Percentiles rank a stretch among this genome's conserved stretches.
Conservation (phyloP, 2,888 invertebrate genomes). For the Drosophila yooni region DNA sequence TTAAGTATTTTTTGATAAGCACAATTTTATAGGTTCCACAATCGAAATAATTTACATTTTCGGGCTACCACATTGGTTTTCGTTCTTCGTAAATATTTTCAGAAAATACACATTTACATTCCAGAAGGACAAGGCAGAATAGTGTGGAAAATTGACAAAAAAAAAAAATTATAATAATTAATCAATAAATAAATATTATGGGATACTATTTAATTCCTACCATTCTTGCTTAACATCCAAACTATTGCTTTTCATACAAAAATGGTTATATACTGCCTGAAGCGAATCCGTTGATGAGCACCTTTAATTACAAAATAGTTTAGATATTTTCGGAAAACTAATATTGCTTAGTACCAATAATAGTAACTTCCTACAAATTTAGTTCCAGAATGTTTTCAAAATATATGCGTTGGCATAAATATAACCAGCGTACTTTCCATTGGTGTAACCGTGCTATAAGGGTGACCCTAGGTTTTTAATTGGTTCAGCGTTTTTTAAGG, state of each 20-base stretch:
- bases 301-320: background rate
- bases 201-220: background rate
- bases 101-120: background rate
- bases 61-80: background rate
- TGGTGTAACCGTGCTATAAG: background rate
- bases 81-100: background rate
- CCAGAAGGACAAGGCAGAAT: background rate
- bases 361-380: background rate
- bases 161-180: background rate
- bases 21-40: background rate
- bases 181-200: background rate
- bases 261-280: background rate
- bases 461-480: constrained; percentile 22
- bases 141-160: background rate
- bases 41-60: background rate
- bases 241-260: background rate
- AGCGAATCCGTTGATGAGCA: background rate
- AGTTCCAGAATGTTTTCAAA: background rate
- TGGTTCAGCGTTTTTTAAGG: background rate
- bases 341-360: background rate
- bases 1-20: background rate
- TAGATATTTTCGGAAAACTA: background rate
- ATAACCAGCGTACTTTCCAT: background rate
- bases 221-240: background rate
- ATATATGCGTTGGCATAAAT: background rate